Conservation (phyloP, 1,140 invertebrate genomes). For the Maconellicoccus hirsutus region DNA sequence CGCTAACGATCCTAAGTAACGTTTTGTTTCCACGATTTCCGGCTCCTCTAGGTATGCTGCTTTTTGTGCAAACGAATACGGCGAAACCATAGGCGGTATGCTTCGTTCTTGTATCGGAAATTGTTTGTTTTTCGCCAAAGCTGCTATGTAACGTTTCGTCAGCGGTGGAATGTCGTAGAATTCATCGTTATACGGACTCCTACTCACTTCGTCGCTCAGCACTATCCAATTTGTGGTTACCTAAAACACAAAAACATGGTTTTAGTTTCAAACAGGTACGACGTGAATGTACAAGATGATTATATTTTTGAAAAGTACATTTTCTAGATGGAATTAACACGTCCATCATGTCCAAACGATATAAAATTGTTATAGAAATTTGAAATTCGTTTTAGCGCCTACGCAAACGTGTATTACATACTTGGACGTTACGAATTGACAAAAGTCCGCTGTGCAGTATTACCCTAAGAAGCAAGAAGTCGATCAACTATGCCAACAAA, state of each 20-base stretch:
- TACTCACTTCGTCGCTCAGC: neutral
- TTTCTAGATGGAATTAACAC: too few species aligned
- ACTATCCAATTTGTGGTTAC: neutral
- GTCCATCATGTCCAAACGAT: too few species aligned
- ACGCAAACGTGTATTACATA: too few species aligned
- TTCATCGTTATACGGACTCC: neutral
- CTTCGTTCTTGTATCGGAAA: conserved; percentile 21
- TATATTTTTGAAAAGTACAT: too few species aligned
- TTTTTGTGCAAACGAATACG: conserved; percentile 24
- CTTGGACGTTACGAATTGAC: too few species aligned
- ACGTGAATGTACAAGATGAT: too few species aligned
- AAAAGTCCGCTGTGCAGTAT: too few species aligned
- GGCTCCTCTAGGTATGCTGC: conserved; percentile 23
- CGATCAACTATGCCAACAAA: too few species aligned
- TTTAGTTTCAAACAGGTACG: too few species aligned
- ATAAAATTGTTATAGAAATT: too few species aligned
- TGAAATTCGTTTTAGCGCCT: too few species aligned
- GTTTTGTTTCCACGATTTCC: conserved; percentile 29
- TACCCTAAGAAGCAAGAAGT: too few species aligned
- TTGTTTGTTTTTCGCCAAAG: conserved; percentile 27
- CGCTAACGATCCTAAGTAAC: conserved; percentile 28
- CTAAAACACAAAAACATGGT: neutral
- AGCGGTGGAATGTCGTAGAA: neutral
- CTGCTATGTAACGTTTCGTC: conserved; percentile 29
- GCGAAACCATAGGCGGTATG: conserved; percentile 23